Percentiles rank a stretch among this genome's conserved stretches.
phyloP scores from a whole-genome alignment of 2,797 vertebrate species.

The Hyperoplus immaculatus region DNA sequence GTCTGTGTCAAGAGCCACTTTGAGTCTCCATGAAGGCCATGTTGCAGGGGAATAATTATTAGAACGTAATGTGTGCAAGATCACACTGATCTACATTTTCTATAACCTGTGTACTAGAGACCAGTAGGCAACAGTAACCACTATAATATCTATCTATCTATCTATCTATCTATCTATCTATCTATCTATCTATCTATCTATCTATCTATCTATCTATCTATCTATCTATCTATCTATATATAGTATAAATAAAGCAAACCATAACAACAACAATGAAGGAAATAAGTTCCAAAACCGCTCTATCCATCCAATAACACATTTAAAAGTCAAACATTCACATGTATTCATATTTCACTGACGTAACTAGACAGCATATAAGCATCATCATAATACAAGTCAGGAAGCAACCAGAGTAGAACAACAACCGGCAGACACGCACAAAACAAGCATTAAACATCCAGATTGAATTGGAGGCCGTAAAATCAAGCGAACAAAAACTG shows the following conservation, averaged over 20 bases:
- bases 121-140: neutral
- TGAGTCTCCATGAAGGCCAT: neutral
- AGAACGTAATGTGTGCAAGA: slow-evolving; percentile 4
- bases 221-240: no score
- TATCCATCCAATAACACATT: neutral
- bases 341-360: neutral
- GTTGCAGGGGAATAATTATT: neutral
- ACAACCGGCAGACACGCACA: neutral
- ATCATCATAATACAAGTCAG: neutral
- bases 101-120: neutral
- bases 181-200: no score
- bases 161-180: no score
- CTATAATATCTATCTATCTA: neutral
- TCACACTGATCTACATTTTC: slow-evolving; percentile 17
- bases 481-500: neutral
- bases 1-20: neutral
- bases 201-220: no score
- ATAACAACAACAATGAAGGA: neutral
- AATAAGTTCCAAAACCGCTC: neutral
- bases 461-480: neutral
- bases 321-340: neutral
- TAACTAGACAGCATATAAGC: neutral
- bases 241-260: neutral
- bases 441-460: neutral
- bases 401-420: neutral